Percentiles rank a stretch among this genome's conserved stretches.
phyloP scores from a whole-genome alignment of 2,888 invertebrate species.

The Eupithecia subfuscata region DNA sequence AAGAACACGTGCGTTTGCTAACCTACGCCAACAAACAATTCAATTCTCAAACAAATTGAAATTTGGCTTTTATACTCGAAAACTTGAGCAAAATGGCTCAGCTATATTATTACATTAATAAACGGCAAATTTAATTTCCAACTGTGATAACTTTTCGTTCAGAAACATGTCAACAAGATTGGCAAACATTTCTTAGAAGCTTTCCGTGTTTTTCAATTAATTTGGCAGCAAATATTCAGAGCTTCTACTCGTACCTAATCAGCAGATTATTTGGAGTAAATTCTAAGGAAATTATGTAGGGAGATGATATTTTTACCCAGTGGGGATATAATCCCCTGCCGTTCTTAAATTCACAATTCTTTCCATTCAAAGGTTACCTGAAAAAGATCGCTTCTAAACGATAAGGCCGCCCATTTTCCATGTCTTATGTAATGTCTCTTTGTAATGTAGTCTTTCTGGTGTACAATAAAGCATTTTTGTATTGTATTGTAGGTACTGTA shows the following conservation, averaged over 20 bases:
- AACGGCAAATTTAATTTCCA: slow-evolving; percentile 3
- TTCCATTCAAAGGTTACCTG: too few species aligned
- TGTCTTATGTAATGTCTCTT: too few species aligned
- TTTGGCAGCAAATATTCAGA: background rate
- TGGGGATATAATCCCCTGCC: background rate
- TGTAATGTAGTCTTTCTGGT: too few species aligned
- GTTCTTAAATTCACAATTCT: too few species aligned
- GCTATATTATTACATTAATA: background rate
- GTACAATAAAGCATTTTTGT: too few species aligned
- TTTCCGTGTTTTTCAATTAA: slow-evolving; percentile 3
- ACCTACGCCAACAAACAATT: too few species aligned
- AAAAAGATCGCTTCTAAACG: too few species aligned
- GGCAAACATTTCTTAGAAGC: background rate
- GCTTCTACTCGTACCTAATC: background rate
- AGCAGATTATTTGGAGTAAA: background rate
- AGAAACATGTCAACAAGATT: slow-evolving; percentile 7
- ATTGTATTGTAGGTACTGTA: too few species aligned
- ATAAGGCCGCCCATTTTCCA: too few species aligned
- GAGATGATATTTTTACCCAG: background rate
- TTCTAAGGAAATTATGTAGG: background rate
- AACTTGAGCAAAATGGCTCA: background rate
- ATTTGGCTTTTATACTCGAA: background rate
- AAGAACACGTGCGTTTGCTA: too few species aligned
- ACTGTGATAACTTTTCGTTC: slow-evolving; percentile 1
- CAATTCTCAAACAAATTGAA: background rate